These are phyloP conservation scores for Achlya flavicornis DNA, from an alignment of 2,888 invertebrate genomes.

Conservation along the genomic window DNA sequence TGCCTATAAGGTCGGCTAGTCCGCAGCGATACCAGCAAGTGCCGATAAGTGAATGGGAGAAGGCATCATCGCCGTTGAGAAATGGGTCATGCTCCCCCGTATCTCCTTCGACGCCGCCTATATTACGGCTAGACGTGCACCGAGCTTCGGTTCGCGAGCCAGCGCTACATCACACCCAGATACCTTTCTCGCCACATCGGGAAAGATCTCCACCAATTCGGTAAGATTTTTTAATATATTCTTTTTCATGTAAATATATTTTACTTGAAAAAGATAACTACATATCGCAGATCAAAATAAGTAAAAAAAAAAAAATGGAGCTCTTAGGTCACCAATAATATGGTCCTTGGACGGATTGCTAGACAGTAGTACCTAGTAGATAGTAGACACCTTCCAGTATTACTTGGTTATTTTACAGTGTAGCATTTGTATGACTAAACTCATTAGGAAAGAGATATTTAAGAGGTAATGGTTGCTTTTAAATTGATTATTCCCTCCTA, in stretches of 20 bases:
- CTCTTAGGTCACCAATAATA: too few species aligned
- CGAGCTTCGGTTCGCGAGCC: slow-evolving; percentile 54
- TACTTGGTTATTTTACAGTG: too few species aligned
- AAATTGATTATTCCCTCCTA: too few species aligned
- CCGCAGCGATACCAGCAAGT: slow-evolving; percentile 75
- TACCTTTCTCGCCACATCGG: slow-evolving; percentile 76
- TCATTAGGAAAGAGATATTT: too few species aligned
- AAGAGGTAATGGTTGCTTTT: too few species aligned
- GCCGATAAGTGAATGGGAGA: slow-evolving; percentile 80
- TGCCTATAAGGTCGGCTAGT: slow-evolving; percentile 49
- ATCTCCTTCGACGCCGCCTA: slow-evolving; percentile 84
- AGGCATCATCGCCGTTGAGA: slow-evolving; percentile 80
- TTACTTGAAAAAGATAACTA: not conserved
- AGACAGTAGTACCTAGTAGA: too few species aligned
- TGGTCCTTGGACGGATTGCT: too few species aligned
- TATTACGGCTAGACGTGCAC: slow-evolving; percentile 60
- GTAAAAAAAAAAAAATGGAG: too few species aligned
- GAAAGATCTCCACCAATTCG: slow-evolving; percentile 66
- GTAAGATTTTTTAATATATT: slow-evolving; percentile 42
- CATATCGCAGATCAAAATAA: too few species aligned
- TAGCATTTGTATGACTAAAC: too few species aligned
- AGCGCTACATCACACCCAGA: slow-evolving; percentile 50
- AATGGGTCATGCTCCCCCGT: slow-evolving; percentile 85
- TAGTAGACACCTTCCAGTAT: too few species aligned
- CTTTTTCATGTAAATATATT: not conserved